Base-by-base conservation (phyloP, 1,140 invertebrate species). In the Eriosoma lanigerum region DNA sequence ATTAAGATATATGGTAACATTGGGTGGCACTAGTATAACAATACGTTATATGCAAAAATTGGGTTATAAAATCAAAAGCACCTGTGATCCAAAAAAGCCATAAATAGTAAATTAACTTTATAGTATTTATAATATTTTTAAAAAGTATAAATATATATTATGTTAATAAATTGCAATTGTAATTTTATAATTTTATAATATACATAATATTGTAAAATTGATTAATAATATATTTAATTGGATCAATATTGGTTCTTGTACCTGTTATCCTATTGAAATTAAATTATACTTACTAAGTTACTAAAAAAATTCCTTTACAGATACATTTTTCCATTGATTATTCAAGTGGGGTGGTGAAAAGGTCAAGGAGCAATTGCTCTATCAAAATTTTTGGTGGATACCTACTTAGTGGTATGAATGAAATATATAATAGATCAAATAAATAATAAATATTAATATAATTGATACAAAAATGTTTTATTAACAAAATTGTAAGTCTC, bases 1-100 rank as follows among this genome's bases (percentile, higher is more conserved):
- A 1, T 84, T 94, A 19, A 88, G 96, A 83, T 98, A 98, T 87
- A 93, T 94, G 3, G 91, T 97, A 1, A 98, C 96, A 38, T 83
- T 98, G 83, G 93, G 92, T 1, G 56, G 75, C 9, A 60, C 56
- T 17, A 38, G 56, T 93, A 88, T 88, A 85, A 85, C 54, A 0
- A 29, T 78, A 26, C 75, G 75, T 48, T 48, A 48, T 46, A 62
- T 78, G 10, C 21, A 13, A 29, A 78, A 10, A 29, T 26, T 62
- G 24, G 75, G 75, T 13, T 78, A 78, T 52, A 15, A 8, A 0
- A n/a, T 32, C 1, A 46, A 2, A 29, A 24, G 9, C 1, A 19
- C 17, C 8, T 0, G 8, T 4, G 10, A 9, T 8, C 3, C 26
- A 17, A 72, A 72, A 19, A 72, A 48, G 44, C 21, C 44, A 72